A percentile compares a stretch with the other conserved stretches of the same genome.
Conservation (phyloP, 2,888 invertebrate species). For the Synanthedon andrenaeformis region DNA sequence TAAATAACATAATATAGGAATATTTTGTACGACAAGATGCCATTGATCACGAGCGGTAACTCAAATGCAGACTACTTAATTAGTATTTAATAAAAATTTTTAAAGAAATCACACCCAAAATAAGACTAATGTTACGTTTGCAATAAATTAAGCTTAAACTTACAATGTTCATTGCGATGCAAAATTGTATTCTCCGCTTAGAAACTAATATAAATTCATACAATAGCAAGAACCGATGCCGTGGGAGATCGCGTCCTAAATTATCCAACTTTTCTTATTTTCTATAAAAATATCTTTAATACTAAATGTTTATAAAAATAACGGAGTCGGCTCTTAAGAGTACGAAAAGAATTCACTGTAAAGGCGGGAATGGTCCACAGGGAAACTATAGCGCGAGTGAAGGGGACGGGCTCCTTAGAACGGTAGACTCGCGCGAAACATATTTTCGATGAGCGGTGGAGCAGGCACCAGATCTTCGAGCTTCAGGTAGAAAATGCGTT, state of each 20-base stretch:
- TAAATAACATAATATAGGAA: constrained; percentile 70
- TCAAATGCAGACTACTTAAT: constrained; percentile 68
- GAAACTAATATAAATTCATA: constrained; percentile 24
- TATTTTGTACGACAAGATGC: constrained; percentile 71
- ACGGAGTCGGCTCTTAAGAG: constrained; percentile 55
- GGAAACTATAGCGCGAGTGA: constrained; percentile 6
- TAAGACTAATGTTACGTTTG: constrained; percentile 38
- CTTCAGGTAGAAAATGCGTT: constrained; percentile 94
- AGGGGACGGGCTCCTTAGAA: constrained; percentile 71
- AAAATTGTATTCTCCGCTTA: constrained; percentile 34
- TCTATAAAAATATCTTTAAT: constrained; percentile 63
- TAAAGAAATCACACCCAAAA: constrained; percentile 63
- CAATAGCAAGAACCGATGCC: constrained; percentile 56
- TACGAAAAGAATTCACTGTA: constrained; percentile 40
- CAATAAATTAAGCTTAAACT: constrained; percentile 60
- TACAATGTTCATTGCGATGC: constrained; percentile 29
- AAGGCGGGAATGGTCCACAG: constrained; percentile 61
- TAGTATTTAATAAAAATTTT: constrained; percentile 6
- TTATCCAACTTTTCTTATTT: constrained; percentile 37
- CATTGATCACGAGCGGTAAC: constrained; percentile 70
- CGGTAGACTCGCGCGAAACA: constrained; percentile 95
- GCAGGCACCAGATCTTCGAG: constrained; percentile 92
- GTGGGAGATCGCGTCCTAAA: constrained; percentile 60
- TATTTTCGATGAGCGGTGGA: constrained; percentile 92
- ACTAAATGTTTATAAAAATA: constrained; percentile 61